Evolutionary conservation across 2,797 vertebrate species (phyloP).

Genomic region (Anas flavirostris): DNA sequence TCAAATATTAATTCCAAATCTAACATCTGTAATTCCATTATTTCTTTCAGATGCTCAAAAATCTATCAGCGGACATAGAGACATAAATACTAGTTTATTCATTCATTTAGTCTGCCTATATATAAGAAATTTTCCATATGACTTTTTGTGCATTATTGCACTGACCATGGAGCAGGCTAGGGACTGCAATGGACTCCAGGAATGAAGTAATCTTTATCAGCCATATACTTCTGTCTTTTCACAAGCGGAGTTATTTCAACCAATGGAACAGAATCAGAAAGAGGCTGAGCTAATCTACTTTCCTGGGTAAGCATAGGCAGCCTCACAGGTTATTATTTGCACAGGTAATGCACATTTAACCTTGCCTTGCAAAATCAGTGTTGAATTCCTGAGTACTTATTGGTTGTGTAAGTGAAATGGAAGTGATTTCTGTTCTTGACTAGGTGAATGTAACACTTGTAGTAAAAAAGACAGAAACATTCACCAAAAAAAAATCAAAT

Average conservation of each 20-base stretch:
- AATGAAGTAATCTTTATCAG: conserved; percentile 17
- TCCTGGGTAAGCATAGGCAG: neutral
- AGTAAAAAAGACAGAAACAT: neutral
- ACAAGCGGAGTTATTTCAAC: neutral
- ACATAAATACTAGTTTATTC: neutral
- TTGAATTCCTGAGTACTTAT: neutral
- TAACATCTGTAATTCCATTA: neutral
- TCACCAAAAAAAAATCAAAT: neutral
- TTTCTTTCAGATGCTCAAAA: neutral
- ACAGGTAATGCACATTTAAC: conserved; percentile 20
- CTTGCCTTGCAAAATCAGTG: conserved; percentile 26
- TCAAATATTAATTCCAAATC: conserved; percentile 24
- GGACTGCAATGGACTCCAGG: neutral
- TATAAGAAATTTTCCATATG: neutral
- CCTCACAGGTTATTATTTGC: conserved; percentile 16
- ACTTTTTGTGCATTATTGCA: neutral
- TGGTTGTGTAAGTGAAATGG: neutral
- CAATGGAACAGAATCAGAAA: neutral
- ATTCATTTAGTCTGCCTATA: neutral
- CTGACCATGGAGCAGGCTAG: neutral
- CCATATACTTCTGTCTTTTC: conserved; percentile 14
- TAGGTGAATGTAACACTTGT: neutral
- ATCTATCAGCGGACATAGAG: neutral
- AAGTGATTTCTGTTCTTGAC: neutral
- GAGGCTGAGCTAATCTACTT: neutral